phyloP scores from a whole-genome alignment of 2,113 vertebrate species.

The Psittacula cyanocephala region DNA sequence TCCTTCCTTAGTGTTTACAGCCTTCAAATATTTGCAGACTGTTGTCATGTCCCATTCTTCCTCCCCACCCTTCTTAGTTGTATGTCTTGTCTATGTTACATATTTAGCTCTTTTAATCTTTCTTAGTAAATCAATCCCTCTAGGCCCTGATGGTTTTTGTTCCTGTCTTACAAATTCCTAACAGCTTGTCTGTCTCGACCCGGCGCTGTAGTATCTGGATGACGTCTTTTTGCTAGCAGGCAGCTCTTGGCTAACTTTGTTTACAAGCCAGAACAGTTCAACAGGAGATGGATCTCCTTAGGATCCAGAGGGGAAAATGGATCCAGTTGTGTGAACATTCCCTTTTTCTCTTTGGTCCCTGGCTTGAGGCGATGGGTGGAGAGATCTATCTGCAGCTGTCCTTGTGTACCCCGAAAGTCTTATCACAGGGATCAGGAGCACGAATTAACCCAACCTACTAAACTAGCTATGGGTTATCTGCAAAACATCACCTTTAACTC shows the following conservation, averaged over 20 bases:
- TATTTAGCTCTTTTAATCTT: constrained; percentile 68
- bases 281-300: not conserved
- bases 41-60: constrained; percentile 56
- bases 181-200: constrained; percentile 30
- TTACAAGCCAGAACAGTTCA: not conserved
- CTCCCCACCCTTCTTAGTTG: constrained; percentile 46
- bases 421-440: not conserved
- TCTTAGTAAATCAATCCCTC: constrained; percentile 55
- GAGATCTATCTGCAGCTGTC: not conserved
- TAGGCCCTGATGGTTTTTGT: not conserved
- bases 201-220: not conserved
- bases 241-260: not conserved
- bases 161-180: constrained; percentile 36
- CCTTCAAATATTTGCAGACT: constrained; percentile 55
- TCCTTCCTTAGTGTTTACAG: constrained; percentile 39
- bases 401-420: not conserved
- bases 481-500: not conserved
- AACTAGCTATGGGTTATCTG: not conserved
- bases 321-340: not conserved
- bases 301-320: not conserved
- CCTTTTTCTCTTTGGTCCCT: not conserved
- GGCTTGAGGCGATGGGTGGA: not conserved
- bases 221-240: constrained; percentile 14
- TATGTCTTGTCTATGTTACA: constrained; percentile 48
- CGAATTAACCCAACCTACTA: not conserved